Conservation (phyloP, 35 echinoderm and acorn worm species). For the Apostichopus californicus region DNA sequence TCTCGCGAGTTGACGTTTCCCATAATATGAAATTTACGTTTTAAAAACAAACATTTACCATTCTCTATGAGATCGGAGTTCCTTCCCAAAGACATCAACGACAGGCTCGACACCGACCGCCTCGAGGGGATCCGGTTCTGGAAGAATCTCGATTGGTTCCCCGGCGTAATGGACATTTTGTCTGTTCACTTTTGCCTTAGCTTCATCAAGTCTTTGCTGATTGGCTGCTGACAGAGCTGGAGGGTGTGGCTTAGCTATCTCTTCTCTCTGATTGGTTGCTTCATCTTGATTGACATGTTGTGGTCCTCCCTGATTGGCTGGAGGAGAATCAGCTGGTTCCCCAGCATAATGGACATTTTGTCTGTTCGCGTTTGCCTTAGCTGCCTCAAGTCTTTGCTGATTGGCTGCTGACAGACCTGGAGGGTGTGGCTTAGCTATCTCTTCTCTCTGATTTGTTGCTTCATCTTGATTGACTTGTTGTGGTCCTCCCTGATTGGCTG, state of each 20-base stretch:
- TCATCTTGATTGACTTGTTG: not conserved
- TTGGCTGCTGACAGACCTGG: not conserved
- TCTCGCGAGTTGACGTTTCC: no score
- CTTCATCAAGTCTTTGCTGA: not conserved
- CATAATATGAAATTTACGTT: no score
- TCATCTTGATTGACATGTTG: not conserved
- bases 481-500: not conserved
- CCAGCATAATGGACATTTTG: slow-evolving; percentile 24
- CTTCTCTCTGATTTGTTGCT: slow-evolving; percentile 21
- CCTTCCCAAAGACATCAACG: slow-evolving; percentile 33
- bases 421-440: not conserved
- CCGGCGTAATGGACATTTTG: slow-evolving; percentile 22
- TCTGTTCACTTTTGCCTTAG: not conserved
- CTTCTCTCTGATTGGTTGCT: slow-evolving; percentile 25
- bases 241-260: not conserved
- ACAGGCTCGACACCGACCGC: slow-evolving; percentile 21
- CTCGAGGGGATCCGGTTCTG: slow-evolving; percentile 29
- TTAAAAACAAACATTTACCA: not conserved
- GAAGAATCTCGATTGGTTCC: slow-evolving; percentile 28
- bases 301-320: not conserved
- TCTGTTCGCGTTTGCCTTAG: not conserved
- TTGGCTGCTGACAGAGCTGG: not conserved
- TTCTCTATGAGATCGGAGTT: slow-evolving; percentile 11
- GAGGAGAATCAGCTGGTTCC: not conserved
- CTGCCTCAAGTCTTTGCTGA: not conserved